These are phyloP conservation scores for Aethina tumida DNA, from an alignment of 1,140 invertebrate genomes.

Conservation along the genomic window DNA sequence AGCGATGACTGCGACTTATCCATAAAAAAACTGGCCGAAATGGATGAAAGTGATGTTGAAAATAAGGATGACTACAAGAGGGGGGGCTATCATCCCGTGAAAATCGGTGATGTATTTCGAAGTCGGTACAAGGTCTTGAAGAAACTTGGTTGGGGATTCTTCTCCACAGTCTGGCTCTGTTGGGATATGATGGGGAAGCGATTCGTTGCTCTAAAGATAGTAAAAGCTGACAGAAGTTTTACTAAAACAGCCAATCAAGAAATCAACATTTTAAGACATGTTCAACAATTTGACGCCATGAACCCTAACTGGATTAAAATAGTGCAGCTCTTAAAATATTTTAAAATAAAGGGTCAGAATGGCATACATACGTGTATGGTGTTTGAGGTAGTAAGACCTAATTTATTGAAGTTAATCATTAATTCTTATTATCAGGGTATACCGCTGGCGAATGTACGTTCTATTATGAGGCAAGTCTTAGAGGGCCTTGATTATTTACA, in stretches of 20 bases:
- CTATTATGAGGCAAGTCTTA: conserved; percentile 90
- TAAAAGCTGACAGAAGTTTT: conserved; percentile 96
- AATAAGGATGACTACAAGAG: conserved; percentile 89
- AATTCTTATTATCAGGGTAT: conserved; percentile 97
- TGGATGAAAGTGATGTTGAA: conserved; percentile 90
- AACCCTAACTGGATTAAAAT: conserved; percentile 91
- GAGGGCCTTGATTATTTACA: conserved; percentile 96
- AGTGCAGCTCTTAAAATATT: conserved; percentile 95
- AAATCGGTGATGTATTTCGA: conserved; percentile 91
- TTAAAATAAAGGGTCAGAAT: conserved; percentile 95
- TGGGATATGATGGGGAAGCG: conserved; percentile 88
- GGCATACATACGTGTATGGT: conserved; percentile 96
- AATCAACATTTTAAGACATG: conserved; percentile 92
- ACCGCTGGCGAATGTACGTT: conserved; percentile 86
- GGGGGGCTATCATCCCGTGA: conserved; percentile 96
- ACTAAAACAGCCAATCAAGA: conserved; percentile 98
- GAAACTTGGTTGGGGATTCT: conserved; percentile 97
- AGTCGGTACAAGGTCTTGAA: conserved; percentile 90
- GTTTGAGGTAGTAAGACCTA: conserved; percentile 96
- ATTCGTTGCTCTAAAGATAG: conserved; percentile 96
- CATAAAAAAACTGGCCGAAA: too few species aligned
- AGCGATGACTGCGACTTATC: too few species aligned
- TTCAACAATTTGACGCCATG: conserved; percentile 79
- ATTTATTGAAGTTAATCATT: conserved; percentile 95
- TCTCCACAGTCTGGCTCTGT: conserved; percentile 96